Evolutionary conservation across 2,113 vertebrate genomes (phyloP), one percentile per base, ranked within the genome.

Genomic region (Pollachius pollachius): DNA sequence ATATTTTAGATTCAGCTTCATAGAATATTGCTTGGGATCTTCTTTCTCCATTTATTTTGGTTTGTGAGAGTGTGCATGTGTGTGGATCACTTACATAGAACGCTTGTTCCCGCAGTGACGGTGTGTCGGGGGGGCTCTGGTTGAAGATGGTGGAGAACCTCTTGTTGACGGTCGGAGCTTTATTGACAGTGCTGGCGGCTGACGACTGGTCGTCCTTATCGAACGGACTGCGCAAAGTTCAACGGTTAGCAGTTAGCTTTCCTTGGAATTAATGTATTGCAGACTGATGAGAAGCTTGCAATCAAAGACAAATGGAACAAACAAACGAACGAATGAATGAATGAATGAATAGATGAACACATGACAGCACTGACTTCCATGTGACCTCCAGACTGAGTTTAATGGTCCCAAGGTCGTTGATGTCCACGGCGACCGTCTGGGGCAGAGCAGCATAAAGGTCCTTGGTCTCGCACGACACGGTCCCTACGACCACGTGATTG

Each of bases 361-460:
- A 59, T 52, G 19, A 52, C 54, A 64, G 56, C 37, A 94, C 96
- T 91, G 88, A 98, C 97, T 95, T 98, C 97, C 97, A 99, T 15
- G 89, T 95, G 80, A 99, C 95, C 84, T 98, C 97, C 9, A 99
- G 91, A 82, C 95, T 99, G 25, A 99, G 94, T 78, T 99, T 99
- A 80, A 99, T 94, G 21, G 97, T 99, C 56, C 97, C 97, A 13
- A 99, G 87, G 82, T 99, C 97, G 0, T 99, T 99, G 85, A 99
- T 96, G 71, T 99, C 97, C 81, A 99, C 96, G 15, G 97, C 97
- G 62, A 99, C 97, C 0, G 93, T 93, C 85, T 97, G 97, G 0
- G 97, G 94, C 15, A 97, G 91, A 11, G 97, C 95, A 0, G 95
- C 93, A 78, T 99, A 98, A 57, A 99, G 91, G 82, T 99, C 96